Conservation (phyloP, 2,113 vertebrate genomes). For the Neogobius melanostomus region DNA sequence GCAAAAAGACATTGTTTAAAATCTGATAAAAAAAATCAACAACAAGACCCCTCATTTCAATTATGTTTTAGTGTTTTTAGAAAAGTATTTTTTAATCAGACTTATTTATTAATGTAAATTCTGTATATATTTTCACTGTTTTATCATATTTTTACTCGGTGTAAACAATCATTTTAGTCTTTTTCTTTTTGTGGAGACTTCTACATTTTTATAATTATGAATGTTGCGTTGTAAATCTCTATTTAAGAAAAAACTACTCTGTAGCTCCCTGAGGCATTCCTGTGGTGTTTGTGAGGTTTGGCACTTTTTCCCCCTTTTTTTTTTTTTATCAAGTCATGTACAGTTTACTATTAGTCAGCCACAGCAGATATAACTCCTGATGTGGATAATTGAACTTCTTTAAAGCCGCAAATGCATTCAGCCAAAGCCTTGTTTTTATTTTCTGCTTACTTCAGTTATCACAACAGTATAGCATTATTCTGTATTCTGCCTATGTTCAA, state of each 20-base stretch:
- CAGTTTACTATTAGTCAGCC: constrained; percentile 28
- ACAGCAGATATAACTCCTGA: constrained; percentile 22
- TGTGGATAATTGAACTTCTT: constrained; percentile 43
- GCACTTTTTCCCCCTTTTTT: not conserved
- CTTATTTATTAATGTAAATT: constrained; percentile 71
- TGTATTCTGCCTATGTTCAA: constrained; percentile 37
- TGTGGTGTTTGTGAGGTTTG: not conserved
- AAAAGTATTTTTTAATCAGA: constrained; percentile 23
- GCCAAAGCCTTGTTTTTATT: constrained; percentile 48
- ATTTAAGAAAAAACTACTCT: not conserved
- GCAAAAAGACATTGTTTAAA: constrained; percentile 20
- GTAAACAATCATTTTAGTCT: constrained; percentile 21
- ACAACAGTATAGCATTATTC: constrained; percentile 42
- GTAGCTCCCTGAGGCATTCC: not conserved
- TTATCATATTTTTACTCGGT: constrained; percentile 37
- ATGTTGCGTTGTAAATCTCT: constrained; percentile 1
- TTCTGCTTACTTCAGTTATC: constrained; percentile 31
- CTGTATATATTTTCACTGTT: constrained; percentile 62
- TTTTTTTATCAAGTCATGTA: not conserved
- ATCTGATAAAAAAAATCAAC: not conserved
- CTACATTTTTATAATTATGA: constrained; percentile 2
- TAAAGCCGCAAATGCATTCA: constrained; percentile 39
- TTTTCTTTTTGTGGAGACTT: not conserved
- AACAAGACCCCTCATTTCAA: constrained; percentile 7
- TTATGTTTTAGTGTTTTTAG: constrained; percentile 17